phyloP scores from a whole-genome alignment of 1,140 invertebrate species.

The Heliothis subflexa region DNA sequence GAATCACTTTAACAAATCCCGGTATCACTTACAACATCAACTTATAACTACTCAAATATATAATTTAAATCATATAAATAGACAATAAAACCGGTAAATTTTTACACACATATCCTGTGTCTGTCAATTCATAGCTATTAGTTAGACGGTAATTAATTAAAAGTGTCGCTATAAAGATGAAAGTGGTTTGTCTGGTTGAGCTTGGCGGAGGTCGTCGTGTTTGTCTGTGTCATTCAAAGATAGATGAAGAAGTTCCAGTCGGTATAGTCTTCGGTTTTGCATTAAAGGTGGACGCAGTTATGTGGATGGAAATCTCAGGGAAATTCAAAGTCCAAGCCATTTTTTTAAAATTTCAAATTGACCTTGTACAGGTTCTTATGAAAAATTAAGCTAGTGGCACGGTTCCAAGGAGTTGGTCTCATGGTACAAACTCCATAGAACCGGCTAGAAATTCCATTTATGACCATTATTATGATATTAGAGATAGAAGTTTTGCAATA shows the following conservation, averaged over 20 bases:
- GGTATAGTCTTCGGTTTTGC: not conserved
- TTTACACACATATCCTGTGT: conserved; percentile 19
- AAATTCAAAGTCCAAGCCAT: no score
- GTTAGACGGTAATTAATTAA: conserved; percentile 27
- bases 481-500: no score
- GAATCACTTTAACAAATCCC: not conserved
- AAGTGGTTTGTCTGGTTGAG: conserved; percentile 36
- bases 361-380: no score
- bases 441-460: no score
- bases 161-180: conserved; percentile 36
- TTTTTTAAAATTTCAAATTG: no score
- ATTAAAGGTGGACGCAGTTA: no score
- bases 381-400: no score
- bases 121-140: not conserved
- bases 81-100: not conserved
- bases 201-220: conserved; percentile 37
- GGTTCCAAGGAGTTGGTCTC: no score
- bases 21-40: not conserved
- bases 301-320: no score
- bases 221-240: not conserved
- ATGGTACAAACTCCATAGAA: no score
- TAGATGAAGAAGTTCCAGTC: conserved; percentile 3
- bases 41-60: not conserved
- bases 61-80: not conserved
- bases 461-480: no score